A percentile compares a stretch with the other conserved stretches of the same genome.
Evolutionary conservation across 1,140 invertebrate genomes (phyloP).

Genomic region (Heliconius eleuchia): DNA sequence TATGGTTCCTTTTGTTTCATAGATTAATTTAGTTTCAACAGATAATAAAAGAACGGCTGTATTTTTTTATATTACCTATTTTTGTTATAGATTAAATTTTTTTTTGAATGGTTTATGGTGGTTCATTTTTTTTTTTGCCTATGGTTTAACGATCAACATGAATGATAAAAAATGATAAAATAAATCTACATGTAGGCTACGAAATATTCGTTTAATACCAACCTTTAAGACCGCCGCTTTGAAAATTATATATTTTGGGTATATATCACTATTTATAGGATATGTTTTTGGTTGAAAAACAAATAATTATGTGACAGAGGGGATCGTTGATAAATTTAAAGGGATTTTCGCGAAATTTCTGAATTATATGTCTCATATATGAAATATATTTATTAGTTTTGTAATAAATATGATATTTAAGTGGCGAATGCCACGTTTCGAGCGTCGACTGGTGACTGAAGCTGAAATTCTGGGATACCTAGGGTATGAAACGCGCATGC

Average conservation of each 20-base stretch:
- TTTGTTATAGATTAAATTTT: conserved; percentile 2
- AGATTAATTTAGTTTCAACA: conserved; percentile 12
- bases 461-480: conserved; percentile 23
- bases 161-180: conserved; percentile 28
- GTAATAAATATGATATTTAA: conserved; percentile 20
- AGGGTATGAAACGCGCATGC: conserved; percentile 52
- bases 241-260: neutral
- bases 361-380: conserved; percentile 73
- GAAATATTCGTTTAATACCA: conserved; percentile 11
- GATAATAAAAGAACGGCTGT: conserved; percentile 40
- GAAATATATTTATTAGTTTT: conserved; percentile 30
- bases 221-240: neutral
- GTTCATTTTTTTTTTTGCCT: neutral
- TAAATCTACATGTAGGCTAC: conserved; percentile 18
- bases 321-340: conserved; percentile 56
- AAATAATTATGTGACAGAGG: conserved; percentile 64
- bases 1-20: conserved; percentile 13
- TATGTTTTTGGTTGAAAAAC: conserved; percentile 76
- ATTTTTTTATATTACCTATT: neutral
- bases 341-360: conserved; percentile 43
- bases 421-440: conserved; percentile 20
- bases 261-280: conserved; percentile 71
- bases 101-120: conserved; percentile 17
- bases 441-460: conserved; percentile 37
- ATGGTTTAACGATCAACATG: conserved; percentile 19